Percentiles rank a stretch among this genome's conserved stretches.
These are phyloP conservation scores for Lathronympha strigana DNA, from an alignment of 2,888 invertebrate genomes.

Conservation along the genomic window DNA sequence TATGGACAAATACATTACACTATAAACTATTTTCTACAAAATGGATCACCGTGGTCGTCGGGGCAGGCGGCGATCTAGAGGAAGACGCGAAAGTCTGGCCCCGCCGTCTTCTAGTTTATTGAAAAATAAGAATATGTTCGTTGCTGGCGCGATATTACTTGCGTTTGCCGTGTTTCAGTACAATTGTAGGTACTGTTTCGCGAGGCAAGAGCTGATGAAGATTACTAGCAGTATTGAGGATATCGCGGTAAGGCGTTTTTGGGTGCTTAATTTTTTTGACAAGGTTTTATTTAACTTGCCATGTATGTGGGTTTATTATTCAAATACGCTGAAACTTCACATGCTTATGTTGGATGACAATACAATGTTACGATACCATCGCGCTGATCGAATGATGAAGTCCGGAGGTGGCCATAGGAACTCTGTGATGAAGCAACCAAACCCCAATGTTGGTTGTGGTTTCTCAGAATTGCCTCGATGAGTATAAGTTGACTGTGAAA, in stretches of 20 bases:
- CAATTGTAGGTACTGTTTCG: constrained; percentile 60
- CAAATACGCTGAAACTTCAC: too few relatives aligned
- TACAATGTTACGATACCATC: too few relatives aligned
- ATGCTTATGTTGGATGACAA: too few relatives aligned
- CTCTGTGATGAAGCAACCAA: too few relatives aligned
- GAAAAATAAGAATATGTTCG: constrained; percentile 53
- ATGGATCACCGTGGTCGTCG: constrained; percentile 64
- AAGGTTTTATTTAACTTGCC: too few relatives aligned
- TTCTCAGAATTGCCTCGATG: too few relatives aligned
- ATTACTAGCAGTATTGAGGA: constrained; percentile 63
- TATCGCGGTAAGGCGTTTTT: constrained; percentile 58
- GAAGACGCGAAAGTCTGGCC: constrained; percentile 49
- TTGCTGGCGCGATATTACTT: constrained; percentile 59
- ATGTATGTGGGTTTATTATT: too few relatives aligned
- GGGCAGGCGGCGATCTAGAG: constrained; percentile 51
- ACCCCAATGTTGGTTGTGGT: too few relatives aligned
- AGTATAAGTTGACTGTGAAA: too few relatives aligned
- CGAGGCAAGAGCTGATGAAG: constrained; percentile 56
- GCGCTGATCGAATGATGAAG: too few relatives aligned
- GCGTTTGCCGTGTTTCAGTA: constrained; percentile 67
- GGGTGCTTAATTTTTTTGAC: too few relatives aligned
- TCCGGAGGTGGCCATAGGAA: too few relatives aligned
- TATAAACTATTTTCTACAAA: constrained; percentile 45
- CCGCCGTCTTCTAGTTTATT: constrained; percentile 11
- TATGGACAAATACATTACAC: constrained; percentile 1